Evolutionary conservation across 2,797 vertebrate genomes (phyloP).

Genomic region (Carcharodon carcharias): DNA sequence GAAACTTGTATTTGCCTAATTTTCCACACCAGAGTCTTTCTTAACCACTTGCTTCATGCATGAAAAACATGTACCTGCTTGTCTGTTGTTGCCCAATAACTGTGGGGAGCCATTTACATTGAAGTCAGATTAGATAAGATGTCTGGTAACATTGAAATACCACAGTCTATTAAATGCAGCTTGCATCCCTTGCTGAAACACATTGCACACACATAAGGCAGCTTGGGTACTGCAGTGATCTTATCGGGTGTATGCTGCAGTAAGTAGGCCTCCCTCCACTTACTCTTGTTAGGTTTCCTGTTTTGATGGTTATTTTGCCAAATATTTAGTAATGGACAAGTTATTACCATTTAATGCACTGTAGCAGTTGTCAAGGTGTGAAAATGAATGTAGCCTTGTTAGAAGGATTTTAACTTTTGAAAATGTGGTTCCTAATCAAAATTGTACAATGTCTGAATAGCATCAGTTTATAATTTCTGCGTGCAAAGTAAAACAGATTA

Average conservation of each 20-base stretch:
- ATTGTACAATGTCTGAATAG: not conserved
- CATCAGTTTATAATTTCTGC: not conserved
- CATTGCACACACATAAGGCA: too few relatives aligned
- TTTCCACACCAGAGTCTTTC: not conserved
- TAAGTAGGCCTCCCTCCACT: not conserved
- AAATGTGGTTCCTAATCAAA: not conserved
- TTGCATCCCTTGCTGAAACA: conserved; percentile 13
- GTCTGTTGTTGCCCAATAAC: not conserved
- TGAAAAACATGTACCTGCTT: not conserved
- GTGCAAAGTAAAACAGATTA: not conserved
- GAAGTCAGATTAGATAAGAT: not conserved
- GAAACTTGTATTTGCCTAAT: not conserved
- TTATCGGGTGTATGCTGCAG: not conserved
- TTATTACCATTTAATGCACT: not conserved
- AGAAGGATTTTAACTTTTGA: not conserved
- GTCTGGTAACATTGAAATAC: not conserved
- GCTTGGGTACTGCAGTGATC: not conserved
- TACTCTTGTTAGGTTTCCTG: not conserved
- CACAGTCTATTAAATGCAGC: not conserved
- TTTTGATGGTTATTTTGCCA: not conserved
- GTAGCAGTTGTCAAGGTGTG: not conserved
- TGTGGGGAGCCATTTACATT: not conserved
- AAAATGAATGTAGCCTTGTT: not conserved
- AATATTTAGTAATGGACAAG: not conserved
- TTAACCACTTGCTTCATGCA: not conserved